Base-by-base conservation (phyloP, 53 echinoderm and acorn worm genomes). In the Echinometra lucunter region DNA sequence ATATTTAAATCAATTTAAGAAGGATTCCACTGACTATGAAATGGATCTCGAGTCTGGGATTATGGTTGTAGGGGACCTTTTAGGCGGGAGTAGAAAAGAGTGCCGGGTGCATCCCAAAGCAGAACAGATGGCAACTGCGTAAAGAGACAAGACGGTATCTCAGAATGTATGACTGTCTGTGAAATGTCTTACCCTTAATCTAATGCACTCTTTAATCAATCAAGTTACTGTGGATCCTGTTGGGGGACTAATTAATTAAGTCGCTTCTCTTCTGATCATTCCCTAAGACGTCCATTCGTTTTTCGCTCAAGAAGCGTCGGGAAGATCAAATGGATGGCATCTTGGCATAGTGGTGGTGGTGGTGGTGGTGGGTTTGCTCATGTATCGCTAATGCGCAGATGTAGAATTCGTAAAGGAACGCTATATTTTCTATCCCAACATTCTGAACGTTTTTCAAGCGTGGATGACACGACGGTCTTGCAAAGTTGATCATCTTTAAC, bases 121-220 rank as follows among this genome's bases (percentile, higher is more conserved):
- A 89, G 58, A 60, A 60, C 89, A 89, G 89, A 89, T 89, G 89
- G 89, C 30, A 58, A 89, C 60, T 45, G 23, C 58, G 60, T 57
- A 60, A 89, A 89, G 60, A 38, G 89, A 21, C 37, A 38, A 12
- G 89, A 45, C 35, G 89, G 58, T 89, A 89, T 89, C 89, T 89
- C 37, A 38, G 66, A 91, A 91, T 66, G 91, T 69, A 40, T 78
- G 55, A n/a, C 78, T 55, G 56, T 53, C 92, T 92, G 92, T 92
- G 49, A 78, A 92, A 92, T 58, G 80, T 92, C 92, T 92, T 92
- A 92, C 92, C 92, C 92, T 92, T 92, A 94, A 94, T 94, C 63
- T 83, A 94, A 94, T 94, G 66, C 85, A 83, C 82, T 83, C 57
- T 83, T 58, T 94, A 94, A 94, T 94, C 85, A 94, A 94, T 94